Conservation (phyloP, 2,797 vertebrate genomes). For the Clarias laeviceps region DNA sequence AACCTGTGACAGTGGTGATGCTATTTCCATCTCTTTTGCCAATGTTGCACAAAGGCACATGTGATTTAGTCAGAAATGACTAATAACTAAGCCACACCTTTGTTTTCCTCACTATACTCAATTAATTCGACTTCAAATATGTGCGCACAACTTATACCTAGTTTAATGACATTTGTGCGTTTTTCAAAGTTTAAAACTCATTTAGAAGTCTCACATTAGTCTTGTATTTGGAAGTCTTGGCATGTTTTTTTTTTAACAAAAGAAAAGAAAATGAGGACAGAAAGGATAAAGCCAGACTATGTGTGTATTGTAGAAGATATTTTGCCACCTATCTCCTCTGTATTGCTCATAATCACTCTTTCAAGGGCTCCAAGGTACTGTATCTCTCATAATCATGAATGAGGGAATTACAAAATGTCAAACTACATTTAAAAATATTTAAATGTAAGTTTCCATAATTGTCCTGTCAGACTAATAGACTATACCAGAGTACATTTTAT, state of each 20-base stretch:
- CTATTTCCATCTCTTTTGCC: background rate
- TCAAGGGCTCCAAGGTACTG: conserved; percentile 60
- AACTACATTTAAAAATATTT: conserved; percentile 56
- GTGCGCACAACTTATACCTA: background rate
- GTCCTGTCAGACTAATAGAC: conserved; percentile 66
- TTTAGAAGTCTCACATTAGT: conserved; percentile 26
- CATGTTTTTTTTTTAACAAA: conserved; percentile 14
- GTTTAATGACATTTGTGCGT: conserved; percentile 16
- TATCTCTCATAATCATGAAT: conserved; percentile 58
- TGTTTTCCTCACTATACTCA: background rate
- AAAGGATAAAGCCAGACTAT: conserved; percentile 38
- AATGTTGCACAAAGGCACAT: background rate
- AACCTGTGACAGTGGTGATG: background rate
- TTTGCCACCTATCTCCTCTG: conserved; percentile 41
- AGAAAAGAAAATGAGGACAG: background rate
- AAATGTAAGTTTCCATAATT: conserved; percentile 67
- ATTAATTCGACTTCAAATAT: background rate
- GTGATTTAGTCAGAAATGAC: background rate
- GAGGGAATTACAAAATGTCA: conserved; percentile 60
- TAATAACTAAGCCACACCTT: background rate
- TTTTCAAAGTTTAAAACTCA: conserved; percentile 31
- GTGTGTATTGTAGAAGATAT: conserved; percentile 40
- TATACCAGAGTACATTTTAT: conserved; percentile 46
- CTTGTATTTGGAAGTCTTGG: conserved; percentile 18
- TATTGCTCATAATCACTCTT: conserved; percentile 62